Evolutionary conservation across 2,888 invertebrate genomes (phyloP).

Genomic region (Portevinia maculata): DNA sequence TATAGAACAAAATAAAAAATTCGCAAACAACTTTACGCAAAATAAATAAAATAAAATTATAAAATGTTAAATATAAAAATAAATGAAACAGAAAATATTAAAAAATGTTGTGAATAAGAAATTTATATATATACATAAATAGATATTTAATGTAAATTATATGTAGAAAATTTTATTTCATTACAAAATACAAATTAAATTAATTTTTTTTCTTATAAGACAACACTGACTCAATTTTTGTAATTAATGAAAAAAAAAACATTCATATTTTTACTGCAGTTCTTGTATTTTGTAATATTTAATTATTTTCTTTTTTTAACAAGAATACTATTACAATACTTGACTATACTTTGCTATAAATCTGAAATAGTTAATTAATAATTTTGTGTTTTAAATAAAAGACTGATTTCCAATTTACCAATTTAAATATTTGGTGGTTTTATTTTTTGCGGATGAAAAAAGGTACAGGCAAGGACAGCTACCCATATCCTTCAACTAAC

Average conservation of each 20-base stretch:
- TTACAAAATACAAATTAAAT: slow-evolving; percentile 58
- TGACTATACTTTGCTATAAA: slow-evolving; percentile 74
- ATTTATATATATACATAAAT: slow-evolving; percentile 70
- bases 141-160: slow-evolving; percentile 73
- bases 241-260: slow-evolving; percentile 32
- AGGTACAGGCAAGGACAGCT: too few relatives aligned
- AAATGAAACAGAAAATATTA: slow-evolving; percentile 45
- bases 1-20: slow-evolving; percentile 41
- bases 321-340: slow-evolving; percentile 75
- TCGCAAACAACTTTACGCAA: slow-evolving; percentile 44
- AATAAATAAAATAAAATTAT: slow-evolving; percentile 41
- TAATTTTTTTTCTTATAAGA: slow-evolving; percentile 42
- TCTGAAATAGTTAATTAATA: slow-evolving; percentile 74
- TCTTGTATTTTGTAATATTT: slow-evolving; percentile 26
- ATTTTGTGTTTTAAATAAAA: slow-evolving; percentile 79
- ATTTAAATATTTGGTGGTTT: slow-evolving; percentile 49
- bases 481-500: too few relatives aligned
- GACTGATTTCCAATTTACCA: slow-evolving; percentile 83
- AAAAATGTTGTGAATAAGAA: slow-evolving; percentile 71
- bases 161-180: slow-evolving; percentile 70
- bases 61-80: slow-evolving; percentile 60
- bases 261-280: slow-evolving; percentile 25
- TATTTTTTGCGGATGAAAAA: too few relatives aligned
- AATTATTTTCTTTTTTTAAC: slow-evolving; percentile 31
- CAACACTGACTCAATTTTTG: slow-evolving; percentile 48